Base-by-base conservation (phyloP, 2,797 vertebrate species). In the Trachurus trachurus region DNA sequence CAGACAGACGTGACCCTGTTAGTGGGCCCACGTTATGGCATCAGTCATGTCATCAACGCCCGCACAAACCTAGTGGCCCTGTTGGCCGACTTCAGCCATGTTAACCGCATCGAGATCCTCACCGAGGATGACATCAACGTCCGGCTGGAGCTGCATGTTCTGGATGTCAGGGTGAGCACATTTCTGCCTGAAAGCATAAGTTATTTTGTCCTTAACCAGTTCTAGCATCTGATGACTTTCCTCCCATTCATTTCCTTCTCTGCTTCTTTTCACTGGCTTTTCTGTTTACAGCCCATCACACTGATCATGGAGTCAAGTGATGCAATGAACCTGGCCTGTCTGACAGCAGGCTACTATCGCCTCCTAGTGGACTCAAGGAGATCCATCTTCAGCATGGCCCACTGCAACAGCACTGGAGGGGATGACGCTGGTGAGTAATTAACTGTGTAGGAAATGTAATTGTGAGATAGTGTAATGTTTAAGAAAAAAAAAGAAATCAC, bases 51-150 rank as follows among this genome's bases (percentile, higher is more conserved):
- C 63, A 99, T 99, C 89, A 99, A 99, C 87, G 92, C 96, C 81
- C 97, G 98, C 87, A 99, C 98, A 79, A 98, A 99, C 85, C 96
- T 99, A 4, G 97, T 99, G 83, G 98, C 98, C 44, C 96, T 99
- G 0, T 88, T 99, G 90, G 98, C 98, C 3, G 98, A 99, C 91
- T 99, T 99, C 94, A 99, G 98, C 93, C 98, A 99, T 0, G 98
- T 99, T 73, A 98, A 99, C 94, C 97, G 97, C 87, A 99, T 99
- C 1, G 98, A 99, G 90, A 99, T 99, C 96, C 97, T 97, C 83
- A 97, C 97, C 0, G 98, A 99, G 88, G 98, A 99, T 0, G 97
- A 99, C 73, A 95, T 71, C 78, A 96, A 89, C 71, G 96, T 99
- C 54, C 94, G 98, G 50, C 96, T 99, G 83, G 98, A 99, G 87